phyloP scores from a whole-genome alignment of 1,140 invertebrate genomes.

The Drosophila elegans region DNA sequence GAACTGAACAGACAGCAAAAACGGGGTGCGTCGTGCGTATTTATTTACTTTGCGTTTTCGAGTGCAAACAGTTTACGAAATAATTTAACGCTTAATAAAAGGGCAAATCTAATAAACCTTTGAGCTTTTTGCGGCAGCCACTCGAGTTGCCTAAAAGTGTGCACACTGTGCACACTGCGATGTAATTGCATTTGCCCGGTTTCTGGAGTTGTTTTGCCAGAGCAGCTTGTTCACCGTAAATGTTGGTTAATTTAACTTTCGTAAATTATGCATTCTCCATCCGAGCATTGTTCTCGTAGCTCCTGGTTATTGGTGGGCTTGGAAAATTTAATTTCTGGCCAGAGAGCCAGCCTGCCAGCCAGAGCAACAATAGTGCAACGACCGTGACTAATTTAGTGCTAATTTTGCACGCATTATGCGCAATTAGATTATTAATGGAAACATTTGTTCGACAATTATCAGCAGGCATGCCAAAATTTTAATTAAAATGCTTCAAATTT shows the following conservation, averaged over 20 bases:
- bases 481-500: slow-evolving; percentile 64
- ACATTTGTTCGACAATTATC: slow-evolving; percentile 79
- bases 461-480: slow-evolving; percentile 58
- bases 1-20: slow-evolving; percentile 5
- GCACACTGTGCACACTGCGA: slow-evolving; percentile 64
- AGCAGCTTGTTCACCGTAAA: slow-evolving; percentile 62
- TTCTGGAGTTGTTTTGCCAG: slow-evolving; percentile 34
- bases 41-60: slow-evolving; percentile 69
- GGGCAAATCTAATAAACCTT: slow-evolving; percentile 82
- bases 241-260: slow-evolving; percentile 83
- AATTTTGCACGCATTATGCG: slow-evolving; percentile 78
- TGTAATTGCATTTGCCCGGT: slow-evolving; percentile 75
- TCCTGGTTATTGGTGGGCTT: slow-evolving; percentile 16
- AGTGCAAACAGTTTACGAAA: slow-evolving; percentile 79
- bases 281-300: slow-evolving; percentile 34
- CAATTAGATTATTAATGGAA: slow-evolving; percentile 83
- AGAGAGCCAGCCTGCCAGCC: background rate
- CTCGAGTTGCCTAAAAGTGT: slow-evolving; percentile 64
- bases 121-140: slow-evolving; percentile 70
- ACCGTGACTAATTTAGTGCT: slow-evolving; percentile 79
- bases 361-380: slow-evolving; percentile 44
- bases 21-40: slow-evolving; percentile 26
- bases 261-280: slow-evolving; percentile 63
- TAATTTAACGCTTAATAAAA: slow-evolving; percentile 84
- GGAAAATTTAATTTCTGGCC: slow-evolving; percentile 67